Conservation (phyloP, 1,140 invertebrate genomes). For the Ostrea edulis region DNA sequence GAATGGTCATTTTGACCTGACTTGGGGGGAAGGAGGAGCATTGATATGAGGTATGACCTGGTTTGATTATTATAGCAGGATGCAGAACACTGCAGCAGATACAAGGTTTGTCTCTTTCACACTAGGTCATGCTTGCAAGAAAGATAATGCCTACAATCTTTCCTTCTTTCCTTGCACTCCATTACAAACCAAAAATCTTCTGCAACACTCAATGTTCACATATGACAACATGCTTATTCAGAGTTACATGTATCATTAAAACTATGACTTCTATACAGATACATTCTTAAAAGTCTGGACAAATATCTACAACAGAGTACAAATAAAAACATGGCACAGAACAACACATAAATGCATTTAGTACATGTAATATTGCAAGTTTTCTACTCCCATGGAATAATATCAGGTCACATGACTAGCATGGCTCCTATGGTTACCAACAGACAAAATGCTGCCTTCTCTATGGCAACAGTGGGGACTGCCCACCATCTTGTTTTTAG, state of each 20-base stretch:
- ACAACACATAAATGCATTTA: constrained; percentile 14
- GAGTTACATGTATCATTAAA: not conserved
- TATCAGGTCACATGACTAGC: constrained; percentile 45
- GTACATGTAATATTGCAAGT: constrained; percentile 14
- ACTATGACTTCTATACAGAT: not conserved
- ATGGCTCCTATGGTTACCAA: constrained; percentile 41
- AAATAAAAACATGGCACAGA: constrained; percentile 9
- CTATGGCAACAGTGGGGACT: constrained; percentile 43
- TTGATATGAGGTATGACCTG: constrained; percentile 1
- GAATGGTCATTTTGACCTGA: not conserved
- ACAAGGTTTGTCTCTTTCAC: not conserved
- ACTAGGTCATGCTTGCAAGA: not conserved
- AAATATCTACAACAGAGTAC: constrained; percentile 3
- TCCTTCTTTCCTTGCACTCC: not conserved
- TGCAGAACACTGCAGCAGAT: not conserved
- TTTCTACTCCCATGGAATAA: constrained; percentile 32
- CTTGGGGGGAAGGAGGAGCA: not conserved
- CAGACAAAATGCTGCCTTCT: constrained; percentile 35
- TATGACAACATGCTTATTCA: not conserved
- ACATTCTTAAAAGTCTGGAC: not conserved
- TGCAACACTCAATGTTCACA: not conserved
- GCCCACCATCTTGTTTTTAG: constrained; percentile 34
- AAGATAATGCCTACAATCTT: not conserved
- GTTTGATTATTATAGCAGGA: constrained; percentile 19
- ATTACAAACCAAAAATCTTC: not conserved